These are phyloP conservation scores for Meghimatium bilineatum DNA, from an alignment of 2,888 invertebrate genomes.

Conservation along the genomic window DNA sequence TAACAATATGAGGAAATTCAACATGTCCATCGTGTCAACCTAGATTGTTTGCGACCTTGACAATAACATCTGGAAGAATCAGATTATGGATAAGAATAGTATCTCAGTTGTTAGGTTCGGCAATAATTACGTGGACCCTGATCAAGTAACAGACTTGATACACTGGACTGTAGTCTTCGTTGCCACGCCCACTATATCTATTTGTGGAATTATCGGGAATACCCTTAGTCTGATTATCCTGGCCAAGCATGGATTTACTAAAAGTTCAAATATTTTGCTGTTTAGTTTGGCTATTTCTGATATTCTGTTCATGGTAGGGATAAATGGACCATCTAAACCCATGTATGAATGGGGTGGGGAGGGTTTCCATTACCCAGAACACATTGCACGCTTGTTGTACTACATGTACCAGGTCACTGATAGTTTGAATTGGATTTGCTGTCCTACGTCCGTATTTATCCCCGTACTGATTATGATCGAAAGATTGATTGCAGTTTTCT, in stretches of 20 bases:
- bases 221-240: conserved; percentile 20
- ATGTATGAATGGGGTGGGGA: conserved; percentile 29
- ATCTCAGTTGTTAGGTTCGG: background rate
- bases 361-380: conserved; percentile 23
- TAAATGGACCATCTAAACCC: conserved; percentile 17
- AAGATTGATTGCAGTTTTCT: conserved; percentile 32
- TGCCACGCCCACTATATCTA: conserved; percentile 16
- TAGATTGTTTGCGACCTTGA: background rate
- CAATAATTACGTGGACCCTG: conserved; percentile 14
- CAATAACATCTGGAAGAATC: background rate
- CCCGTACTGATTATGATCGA: conserved; percentile 26
- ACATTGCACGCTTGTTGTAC: conserved; percentile 11
- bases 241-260: conserved; percentile 26
- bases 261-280: conserved; percentile 36
- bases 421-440: conserved; percentile 14
- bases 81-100: background rate
- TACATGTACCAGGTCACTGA: conserved; percentile 27
- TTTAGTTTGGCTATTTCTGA: conserved; percentile 33
- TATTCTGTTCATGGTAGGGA: conserved; percentile 34
- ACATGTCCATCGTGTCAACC: background rate
- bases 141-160: background rate
- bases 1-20: background rate
- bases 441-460: conserved; percentile 12
- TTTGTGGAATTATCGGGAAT: conserved; percentile 33
- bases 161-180: conserved; percentile 31